Percentiles rank a stretch among this genome's conserved stretches.
Conservation (phyloP, 2,113 vertebrate genomes). For the Tachycineta bicolor region DNA sequence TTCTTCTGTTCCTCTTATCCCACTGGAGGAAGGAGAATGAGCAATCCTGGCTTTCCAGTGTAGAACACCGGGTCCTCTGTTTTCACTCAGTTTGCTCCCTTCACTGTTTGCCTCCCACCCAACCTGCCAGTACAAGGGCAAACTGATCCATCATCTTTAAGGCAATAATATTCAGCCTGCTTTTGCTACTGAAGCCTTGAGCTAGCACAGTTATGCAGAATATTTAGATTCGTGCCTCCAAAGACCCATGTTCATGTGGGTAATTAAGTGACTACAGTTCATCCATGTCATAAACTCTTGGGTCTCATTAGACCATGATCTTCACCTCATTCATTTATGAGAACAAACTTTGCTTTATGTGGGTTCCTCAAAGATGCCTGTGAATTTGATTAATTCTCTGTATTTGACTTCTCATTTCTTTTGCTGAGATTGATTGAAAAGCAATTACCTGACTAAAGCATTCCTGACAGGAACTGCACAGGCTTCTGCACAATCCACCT, state of each 20-base stretch:
- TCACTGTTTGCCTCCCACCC: not conserved
- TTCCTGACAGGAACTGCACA: not conserved
- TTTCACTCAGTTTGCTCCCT: not conserved
- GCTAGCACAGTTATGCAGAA: not conserved
- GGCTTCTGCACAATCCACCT: not conserved
- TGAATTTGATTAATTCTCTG: not conserved
- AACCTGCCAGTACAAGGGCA: accelerated
- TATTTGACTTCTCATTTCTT: not conserved
- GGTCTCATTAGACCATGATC: not conserved
- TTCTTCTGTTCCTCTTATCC: not conserved
- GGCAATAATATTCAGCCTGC: not conserved
- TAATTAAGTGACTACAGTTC: not conserved
- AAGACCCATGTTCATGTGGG: not conserved
- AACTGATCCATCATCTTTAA: accelerated
- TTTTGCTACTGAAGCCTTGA: not conserved
- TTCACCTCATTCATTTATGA: not conserved
- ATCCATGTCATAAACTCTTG: not conserved
- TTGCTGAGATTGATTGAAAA: constrained; percentile 15
- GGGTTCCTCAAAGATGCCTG: not conserved
- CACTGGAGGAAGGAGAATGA: not conserved
- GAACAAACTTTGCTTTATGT: not conserved
- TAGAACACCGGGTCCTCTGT: not conserved
- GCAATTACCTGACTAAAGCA: not conserved
- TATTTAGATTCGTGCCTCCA: not conserved
- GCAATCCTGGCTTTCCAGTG: not conserved